These are phyloP conservation scores for Automeris io DNA, from an alignment of 2,888 invertebrate species.

Conservation along the genomic window DNA sequence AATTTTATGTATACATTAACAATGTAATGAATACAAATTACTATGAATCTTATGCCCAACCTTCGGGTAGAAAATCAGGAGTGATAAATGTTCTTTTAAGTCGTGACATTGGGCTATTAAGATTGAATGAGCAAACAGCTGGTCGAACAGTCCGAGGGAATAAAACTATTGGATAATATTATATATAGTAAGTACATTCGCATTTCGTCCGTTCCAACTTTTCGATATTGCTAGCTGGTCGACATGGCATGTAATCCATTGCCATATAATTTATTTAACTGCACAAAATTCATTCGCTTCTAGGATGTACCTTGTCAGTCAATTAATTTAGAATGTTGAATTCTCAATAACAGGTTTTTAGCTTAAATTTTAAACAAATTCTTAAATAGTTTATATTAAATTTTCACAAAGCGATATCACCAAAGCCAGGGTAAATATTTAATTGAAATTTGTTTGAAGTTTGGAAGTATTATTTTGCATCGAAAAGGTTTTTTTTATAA, in stretches of 20 bases:
- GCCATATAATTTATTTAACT: conserved; percentile 61
- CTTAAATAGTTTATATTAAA: not conserved
- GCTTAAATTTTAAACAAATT: not conserved
- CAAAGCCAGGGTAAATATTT: too few relatives aligned
- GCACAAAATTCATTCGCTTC: conserved; percentile 18
- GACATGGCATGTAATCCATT: conserved; percentile 38
- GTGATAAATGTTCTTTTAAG: conserved; percentile 61
- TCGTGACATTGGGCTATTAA: conserved; percentile 52
- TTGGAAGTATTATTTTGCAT: too few relatives aligned
- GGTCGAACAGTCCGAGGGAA: conserved; percentile 60
- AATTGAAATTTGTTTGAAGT: too few relatives aligned
- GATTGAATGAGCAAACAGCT: conserved; percentile 61
- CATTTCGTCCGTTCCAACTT: conserved; percentile 39
- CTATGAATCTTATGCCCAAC: conserved; percentile 26
- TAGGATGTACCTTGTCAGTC: not conserved
- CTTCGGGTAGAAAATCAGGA: conserved; percentile 44
- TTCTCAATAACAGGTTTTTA: not conserved
- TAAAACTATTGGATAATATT: conserved; percentile 56
- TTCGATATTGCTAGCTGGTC: conserved; percentile 35
- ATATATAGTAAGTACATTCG: too few relatives aligned
- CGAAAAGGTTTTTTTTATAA: not conserved
- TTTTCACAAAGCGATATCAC: too few relatives aligned
- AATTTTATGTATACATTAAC: too few relatives aligned
- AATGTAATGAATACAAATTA: conserved; percentile 52
- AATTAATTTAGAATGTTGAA: not conserved